A percentile compares a stretch with the other conserved stretches of the same genome.
Conservation (phyloP, 64 coral and sea anemone genomes). For the Montipora capricornis region DNA sequence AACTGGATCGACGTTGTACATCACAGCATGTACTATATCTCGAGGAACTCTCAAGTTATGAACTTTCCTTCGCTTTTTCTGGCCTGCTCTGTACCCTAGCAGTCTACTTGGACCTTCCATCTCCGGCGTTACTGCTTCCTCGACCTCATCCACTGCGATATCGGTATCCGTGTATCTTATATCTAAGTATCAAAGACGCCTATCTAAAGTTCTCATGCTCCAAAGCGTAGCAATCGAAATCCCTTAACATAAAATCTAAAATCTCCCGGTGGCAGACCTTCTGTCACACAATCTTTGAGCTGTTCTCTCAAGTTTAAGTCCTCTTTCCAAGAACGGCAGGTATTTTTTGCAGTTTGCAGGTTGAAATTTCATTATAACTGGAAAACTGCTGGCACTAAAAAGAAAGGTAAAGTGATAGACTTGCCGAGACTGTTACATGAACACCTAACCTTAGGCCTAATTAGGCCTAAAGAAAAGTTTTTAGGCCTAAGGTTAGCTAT, state of each 20-base stretch:
- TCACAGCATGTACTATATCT: conserved; percentile 42
- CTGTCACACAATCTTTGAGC: conserved; percentile 44
- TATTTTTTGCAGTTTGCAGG: no score
- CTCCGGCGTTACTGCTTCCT: conserved; percentile 33
- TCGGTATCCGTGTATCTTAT: conserved; percentile 41
- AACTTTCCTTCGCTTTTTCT: conserved; percentile 51
- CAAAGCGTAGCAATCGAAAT: conserved; percentile 42
- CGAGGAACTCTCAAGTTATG: conserved; percentile 26
- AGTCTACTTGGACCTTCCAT: conserved; percentile 53
- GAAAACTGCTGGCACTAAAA: no score
- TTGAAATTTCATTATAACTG: no score
- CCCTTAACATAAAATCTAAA: conserved; percentile 55
- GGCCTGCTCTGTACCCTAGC: conserved; percentile 66
- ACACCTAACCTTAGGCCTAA: no score
- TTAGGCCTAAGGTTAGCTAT: no score
- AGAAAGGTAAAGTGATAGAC: no score
- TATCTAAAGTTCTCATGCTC: conserved; percentile 53
- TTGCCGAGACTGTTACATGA: no score
- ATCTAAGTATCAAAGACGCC: conserved; percentile 28
- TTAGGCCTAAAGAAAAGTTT: no score
- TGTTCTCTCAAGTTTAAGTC: conserved; percentile 57
- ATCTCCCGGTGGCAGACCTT: conserved; percentile 55
- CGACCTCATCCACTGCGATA: conserved; percentile 29
- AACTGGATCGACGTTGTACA: conserved; percentile 35
- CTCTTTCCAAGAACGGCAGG: conserved; percentile 4